Evolutionary conservation across 2,888 invertebrate species (phyloP), one percentile per base, ranked within the genome.

Genomic region (Catonia carolina): DNA sequence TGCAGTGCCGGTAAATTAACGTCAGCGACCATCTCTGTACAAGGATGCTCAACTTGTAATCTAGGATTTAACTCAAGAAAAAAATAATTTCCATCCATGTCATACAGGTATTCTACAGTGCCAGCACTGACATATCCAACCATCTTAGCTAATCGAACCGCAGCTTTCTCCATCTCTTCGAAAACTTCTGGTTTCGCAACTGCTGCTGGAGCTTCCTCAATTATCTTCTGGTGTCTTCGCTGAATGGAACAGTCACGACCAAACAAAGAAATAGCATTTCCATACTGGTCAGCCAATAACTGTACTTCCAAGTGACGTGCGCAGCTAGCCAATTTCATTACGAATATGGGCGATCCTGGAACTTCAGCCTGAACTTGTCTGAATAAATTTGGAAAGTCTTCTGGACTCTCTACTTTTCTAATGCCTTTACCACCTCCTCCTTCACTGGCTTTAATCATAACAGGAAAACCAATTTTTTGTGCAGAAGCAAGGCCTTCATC

Each of bases 391-490:
- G 86, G 82, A 72, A 99, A 93, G 67, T 98, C 97, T 64, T 95
- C 96, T 0, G 87, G 78, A 60, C 82, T 85, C 66, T 93, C 92
- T 20, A 90, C 95, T 70, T 96, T 96, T 60, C 99, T 80, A 68
- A 99, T 99, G 58, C 99, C 99, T 72, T 99, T 99, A 2, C 99
- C 99, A 33, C 99, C 99, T 36, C 99, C 99, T 54, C 99, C 99
- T 76, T 99, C 99, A 0, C 94, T 95, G 0, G 99, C 99, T 74
- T 99, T 99, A 65, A 99, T 95, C 98, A 97, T 97, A 8, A 99
- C 88, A 0, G 99, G 99, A 77, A 84, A 96, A 63, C 96, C 96
- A 65, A 99, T 97, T 70, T 89, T 89, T 62, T 86, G 81, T 0
- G 91, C 87, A 0, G 91, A 86, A 5, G 82, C 79, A 45, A 97